phyloP scores from a whole-genome alignment of 2,888 invertebrate species.

The Odiellus spinosus region DNA sequence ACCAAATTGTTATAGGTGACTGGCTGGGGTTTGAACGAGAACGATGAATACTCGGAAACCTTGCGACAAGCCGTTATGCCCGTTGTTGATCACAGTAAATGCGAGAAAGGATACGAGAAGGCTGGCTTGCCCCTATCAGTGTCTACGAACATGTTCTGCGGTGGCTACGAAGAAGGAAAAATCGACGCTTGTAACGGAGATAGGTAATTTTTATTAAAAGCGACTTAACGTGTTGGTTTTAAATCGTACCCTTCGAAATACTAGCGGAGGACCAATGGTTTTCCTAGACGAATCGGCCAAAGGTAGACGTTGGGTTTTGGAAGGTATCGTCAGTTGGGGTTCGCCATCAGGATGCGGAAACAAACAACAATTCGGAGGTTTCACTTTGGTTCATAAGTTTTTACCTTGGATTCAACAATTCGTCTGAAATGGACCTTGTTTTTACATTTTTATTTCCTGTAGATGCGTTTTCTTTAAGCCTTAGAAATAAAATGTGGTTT shows the following conservation, averaged over 20 bases:
- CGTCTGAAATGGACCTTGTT: too few species aligned
- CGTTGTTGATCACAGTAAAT: conserved; percentile 15
- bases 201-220: background rate
- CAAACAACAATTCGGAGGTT: conserved; percentile 19
- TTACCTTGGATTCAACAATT: conserved; percentile 19
- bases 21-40: conserved; percentile 21
- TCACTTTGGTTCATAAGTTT: conserved; percentile 16
- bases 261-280: conserved; percentile 21
- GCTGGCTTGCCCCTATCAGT: conserved; percentile 14
- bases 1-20: conserved; percentile 12
- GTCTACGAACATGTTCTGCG: conserved; percentile 16
- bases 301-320: conserved; percentile 17
- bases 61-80: conserved; percentile 18
- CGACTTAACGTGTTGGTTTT: too few species aligned
- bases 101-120: conserved; percentile 19
- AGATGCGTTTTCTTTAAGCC: too few species aligned
- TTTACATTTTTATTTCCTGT: too few species aligned
- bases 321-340: conserved; percentile 22
- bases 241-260: too few species aligned
- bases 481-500: too few species aligned
- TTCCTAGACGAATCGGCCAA: conserved; percentile 14
- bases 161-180: conserved; percentile 12
- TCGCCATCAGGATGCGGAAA: conserved; percentile 20
- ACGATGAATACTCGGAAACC: conserved; percentile 13
- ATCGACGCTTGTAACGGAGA: conserved; percentile 19